Conservation (phyloP, 2,113 vertebrate genomes). For the Lepus americanus region DNA sequence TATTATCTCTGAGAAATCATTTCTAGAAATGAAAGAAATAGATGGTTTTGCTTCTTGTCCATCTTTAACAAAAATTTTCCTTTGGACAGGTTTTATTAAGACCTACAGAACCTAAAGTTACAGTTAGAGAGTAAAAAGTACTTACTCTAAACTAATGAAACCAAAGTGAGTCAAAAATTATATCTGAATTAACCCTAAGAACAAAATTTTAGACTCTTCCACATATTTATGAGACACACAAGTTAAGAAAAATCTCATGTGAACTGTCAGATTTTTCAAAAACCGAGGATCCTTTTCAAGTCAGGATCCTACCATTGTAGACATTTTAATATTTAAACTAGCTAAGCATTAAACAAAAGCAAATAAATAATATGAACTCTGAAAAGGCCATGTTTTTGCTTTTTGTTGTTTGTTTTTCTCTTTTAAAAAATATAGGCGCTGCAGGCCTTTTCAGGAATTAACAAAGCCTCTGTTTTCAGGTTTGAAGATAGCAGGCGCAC, state of each 20-base stretch:
- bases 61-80: conserved; percentile 55
- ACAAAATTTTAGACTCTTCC: conserved; percentile 54
- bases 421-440: conserved; percentile 60
- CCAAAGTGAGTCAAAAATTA: conserved; percentile 54
- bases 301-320: conserved; percentile 58
- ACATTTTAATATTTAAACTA: conserved; percentile 71
- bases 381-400: conserved; percentile 69
- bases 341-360: conserved; percentile 77
- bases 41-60: not conserved
- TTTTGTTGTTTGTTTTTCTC: conserved; percentile 63
- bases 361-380: conserved; percentile 71
- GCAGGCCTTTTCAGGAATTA: conserved; percentile 71
- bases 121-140: conserved; percentile 36
- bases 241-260: conserved; percentile 47
- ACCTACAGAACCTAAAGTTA: conserved; percentile 17
- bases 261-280: conserved; percentile 42
- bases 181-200: conserved; percentile 60
- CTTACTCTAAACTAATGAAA: conserved; percentile 65
- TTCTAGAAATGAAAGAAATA: conserved; percentile 29
- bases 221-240: not conserved
- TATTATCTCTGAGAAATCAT: conserved; percentile 64
- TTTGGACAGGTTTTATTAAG: conserved; percentile 45
- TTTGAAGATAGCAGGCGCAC: conserved; percentile 69
- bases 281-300: conserved; percentile 59
- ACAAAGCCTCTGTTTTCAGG: conserved; percentile 64